Evolutionary conservation across 1,140 invertebrate genomes (phyloP).

Genomic region (Hycleus phaleratus): DNA sequence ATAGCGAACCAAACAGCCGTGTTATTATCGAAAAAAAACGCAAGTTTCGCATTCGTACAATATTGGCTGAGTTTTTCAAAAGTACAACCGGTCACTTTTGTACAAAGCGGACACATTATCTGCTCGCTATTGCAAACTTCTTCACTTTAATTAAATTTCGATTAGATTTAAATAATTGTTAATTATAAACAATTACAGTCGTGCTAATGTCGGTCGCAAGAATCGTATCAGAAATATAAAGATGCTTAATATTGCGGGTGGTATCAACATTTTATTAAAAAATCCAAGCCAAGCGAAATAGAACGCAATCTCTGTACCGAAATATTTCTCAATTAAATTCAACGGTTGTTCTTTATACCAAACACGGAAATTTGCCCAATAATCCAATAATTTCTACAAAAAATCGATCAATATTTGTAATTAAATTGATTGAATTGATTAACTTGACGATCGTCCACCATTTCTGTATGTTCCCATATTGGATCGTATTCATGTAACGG

Average conservation of each 20-base stretch:
- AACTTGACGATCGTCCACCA: constrained; percentile 40
- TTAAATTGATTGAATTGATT: not conserved
- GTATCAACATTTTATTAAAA: constrained; percentile 49
- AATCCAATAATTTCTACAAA: constrained; percentile 30
- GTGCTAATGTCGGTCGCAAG: not conserved
- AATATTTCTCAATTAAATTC: constrained; percentile 36
- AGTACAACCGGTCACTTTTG: constrained; percentile 9
- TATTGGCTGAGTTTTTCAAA: constrained; percentile 9
- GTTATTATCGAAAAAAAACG: constrained; percentile 90
- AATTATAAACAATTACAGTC: constrained; percentile 9
- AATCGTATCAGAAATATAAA: constrained; percentile 8
- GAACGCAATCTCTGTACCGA: constrained; percentile 39
- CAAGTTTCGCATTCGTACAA: constrained; percentile 60
- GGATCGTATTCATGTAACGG: constrained; percentile 53
- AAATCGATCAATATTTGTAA: not conserved
- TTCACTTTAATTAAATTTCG: constrained; percentile 11
- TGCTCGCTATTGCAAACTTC: constrained; percentile 21
- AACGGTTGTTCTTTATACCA: constrained; percentile 43
- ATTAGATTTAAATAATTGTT: not conserved
- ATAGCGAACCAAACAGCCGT: constrained; percentile 87
- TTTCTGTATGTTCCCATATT: constrained; percentile 30
- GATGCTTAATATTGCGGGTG: constrained; percentile 45
- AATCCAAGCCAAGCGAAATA: constrained; percentile 47
- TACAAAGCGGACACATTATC: constrained; percentile 27
- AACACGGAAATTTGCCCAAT: constrained; percentile 43